phyloP scores from a whole-genome alignment of 2,113 vertebrate genomes.

The Tupaia tana region DNA sequence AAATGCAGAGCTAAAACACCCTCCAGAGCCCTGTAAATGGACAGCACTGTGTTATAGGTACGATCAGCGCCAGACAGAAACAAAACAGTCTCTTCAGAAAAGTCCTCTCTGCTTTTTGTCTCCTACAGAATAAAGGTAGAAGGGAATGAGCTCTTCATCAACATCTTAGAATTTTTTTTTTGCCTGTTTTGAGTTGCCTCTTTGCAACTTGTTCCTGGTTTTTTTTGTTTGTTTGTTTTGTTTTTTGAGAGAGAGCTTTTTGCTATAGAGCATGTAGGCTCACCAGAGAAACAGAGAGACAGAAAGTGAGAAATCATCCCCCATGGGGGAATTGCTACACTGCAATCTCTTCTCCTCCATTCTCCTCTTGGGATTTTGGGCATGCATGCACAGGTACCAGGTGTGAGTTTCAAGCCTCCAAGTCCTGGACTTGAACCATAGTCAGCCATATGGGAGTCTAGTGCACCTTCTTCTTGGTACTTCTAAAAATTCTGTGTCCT shows the following conservation, averaged over 20 bases:
- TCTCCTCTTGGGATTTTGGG: no score
- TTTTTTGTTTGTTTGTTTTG: no score
- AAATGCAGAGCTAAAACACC: not conserved
- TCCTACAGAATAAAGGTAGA: not conserved
- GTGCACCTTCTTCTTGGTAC: not conserved
- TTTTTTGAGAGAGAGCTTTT: no score
- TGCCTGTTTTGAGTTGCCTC: not conserved
- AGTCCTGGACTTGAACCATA: no score
- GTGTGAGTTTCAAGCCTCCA: no score
- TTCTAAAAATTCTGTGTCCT: not conserved
- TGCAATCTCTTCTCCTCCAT: no score
- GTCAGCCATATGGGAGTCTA: no score
- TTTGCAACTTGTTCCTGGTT: not conserved
- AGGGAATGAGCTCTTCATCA: not conserved
- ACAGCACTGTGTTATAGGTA: not conserved
- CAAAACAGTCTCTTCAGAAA: not conserved
- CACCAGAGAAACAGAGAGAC: no score
- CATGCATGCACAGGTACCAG: no score
- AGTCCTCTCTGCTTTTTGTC: not conserved
- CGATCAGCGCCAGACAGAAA: not conserved
- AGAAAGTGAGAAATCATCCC: no score
- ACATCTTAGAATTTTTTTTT: not conserved
- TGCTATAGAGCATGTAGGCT: no score
- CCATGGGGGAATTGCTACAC: no score
- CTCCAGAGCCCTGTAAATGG: not conserved